Percentiles rank a stretch among this genome's conserved stretches.
Evolutionary conservation across 2,888 invertebrate species (phyloP).

Genomic region (Folsomia manolachei): DNA sequence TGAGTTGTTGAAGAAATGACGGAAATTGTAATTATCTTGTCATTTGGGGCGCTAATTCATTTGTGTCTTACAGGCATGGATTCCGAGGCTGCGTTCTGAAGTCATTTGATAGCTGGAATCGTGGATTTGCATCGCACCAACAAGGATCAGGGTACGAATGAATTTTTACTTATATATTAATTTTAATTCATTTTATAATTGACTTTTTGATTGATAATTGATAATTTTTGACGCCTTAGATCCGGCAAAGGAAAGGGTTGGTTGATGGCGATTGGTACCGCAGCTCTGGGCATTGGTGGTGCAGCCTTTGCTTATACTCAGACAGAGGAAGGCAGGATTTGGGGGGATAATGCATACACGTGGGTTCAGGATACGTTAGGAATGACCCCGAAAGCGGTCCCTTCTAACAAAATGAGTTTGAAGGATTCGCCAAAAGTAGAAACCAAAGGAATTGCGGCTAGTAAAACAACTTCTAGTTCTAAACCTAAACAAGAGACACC

Average conservation of each 20-base stretch:
- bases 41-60: too few relatives aligned
- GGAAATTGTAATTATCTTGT: too few relatives aligned
- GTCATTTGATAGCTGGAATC: not conserved
- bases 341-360: not conserved
- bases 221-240: not conserved
- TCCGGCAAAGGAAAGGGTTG: constrained; percentile 14
- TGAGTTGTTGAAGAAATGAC: not conserved
- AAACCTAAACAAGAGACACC: not conserved
- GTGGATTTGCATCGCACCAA: constrained; percentile 6
- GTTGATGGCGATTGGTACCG: constrained; percentile 24
- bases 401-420: not conserved
- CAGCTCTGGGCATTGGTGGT: constrained; percentile 28
- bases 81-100: constrained; percentile 16
- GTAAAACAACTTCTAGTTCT: not conserved
- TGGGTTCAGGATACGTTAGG: constrained; percentile 15
- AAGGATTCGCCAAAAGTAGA: not conserved
- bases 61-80: not conserved
- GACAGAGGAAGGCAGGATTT: constrained; percentile 3
- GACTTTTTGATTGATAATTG: not conserved
- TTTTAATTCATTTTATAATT: not conserved
- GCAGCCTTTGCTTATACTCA: constrained; percentile 6
- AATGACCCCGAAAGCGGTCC: not conserved
- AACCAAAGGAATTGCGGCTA: constrained; percentile 1
- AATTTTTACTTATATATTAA: not conserved
- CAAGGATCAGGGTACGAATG: constrained; percentile 2